A percentile compares a stretch with the other conserved stretches of the same genome.
phyloP scores from a whole-genome alignment of 2,888 invertebrate genomes.

The Laspeyria flexula region DNA sequence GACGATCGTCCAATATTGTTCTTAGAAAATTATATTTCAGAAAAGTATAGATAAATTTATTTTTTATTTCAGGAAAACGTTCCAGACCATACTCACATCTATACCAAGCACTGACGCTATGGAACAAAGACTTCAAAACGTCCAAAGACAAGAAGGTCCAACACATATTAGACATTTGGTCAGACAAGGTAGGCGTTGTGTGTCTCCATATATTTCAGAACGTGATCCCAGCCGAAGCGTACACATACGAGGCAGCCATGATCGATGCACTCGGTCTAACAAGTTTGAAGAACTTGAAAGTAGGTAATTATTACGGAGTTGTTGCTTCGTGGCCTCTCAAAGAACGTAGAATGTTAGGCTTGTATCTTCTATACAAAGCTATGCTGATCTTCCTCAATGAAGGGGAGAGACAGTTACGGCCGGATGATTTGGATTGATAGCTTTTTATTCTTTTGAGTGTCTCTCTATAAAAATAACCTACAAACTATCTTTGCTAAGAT shows the following conservation, averaged over 20 bases:
- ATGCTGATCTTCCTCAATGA: slow-evolving; percentile 94
- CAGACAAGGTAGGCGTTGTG: slow-evolving; percentile 92
- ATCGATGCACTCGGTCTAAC: slow-evolving; percentile 93
- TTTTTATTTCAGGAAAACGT: slow-evolving; percentile 87
- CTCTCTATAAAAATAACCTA: no score
- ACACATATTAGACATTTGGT: slow-evolving; percentile 95
- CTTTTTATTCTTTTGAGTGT: no score
- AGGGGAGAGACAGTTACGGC: slow-evolving; percentile 95
- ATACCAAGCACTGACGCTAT: slow-evolving; percentile 92
- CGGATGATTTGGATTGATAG: slow-evolving; percentile 88
- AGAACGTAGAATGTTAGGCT: slow-evolving; percentile 90
- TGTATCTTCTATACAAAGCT: slow-evolving; percentile 92
- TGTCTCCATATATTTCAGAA: slow-evolving; percentile 97
- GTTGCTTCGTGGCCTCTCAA: slow-evolving; percentile 90
- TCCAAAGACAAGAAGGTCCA: slow-evolving; percentile 88
- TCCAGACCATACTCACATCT: slow-evolving; percentile 96
- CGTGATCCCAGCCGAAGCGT: slow-evolving; percentile 96
- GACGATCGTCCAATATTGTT: no score
- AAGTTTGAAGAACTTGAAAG: slow-evolving; percentile 91
- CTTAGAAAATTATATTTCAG: no score
- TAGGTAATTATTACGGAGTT: slow-evolving; percentile 94
- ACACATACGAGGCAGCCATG: slow-evolving; percentile 97
- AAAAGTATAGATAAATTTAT: no score
- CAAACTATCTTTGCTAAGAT: no score
- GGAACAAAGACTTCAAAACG: slow-evolving; percentile 81